A percentile compares a stretch with the other conserved stretches of the same genome.
Evolutionary conservation across 37 sponge, comb jelly and placozoan genomes (phyloP).

Genomic region (Crambe crambe): DNA sequence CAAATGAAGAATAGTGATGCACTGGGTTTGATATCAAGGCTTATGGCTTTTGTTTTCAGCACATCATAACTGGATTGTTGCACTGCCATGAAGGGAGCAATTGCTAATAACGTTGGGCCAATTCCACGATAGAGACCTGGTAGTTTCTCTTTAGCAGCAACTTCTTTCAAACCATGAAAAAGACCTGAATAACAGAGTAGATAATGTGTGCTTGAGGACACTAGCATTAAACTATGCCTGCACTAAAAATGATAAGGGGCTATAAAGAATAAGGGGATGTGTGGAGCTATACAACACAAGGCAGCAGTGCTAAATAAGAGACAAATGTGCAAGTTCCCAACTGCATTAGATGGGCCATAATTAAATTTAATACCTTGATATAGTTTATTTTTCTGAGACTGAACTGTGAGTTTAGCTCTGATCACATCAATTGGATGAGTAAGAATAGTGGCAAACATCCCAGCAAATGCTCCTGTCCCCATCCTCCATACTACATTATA

Average conservation of each 20-base stretch:
- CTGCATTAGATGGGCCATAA: too few relatives aligned
- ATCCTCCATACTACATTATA: conserved; percentile 44
- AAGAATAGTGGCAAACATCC: conserved; percentile 48
- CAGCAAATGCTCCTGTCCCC: conserved; percentile 61
- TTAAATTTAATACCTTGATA: too few relatives aligned
- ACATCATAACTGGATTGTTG: conserved; percentile 77
- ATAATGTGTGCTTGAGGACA: conserved; percentile 2
- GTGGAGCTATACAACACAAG: neutral
- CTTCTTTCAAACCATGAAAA: conserved; percentile 27
- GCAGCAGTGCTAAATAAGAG: too few relatives aligned
- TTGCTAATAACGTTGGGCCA: conserved; percentile 67
- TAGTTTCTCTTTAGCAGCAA: conserved; percentile 25
- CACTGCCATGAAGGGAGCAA: conserved; percentile 76
- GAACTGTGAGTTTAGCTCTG: conserved; percentile 66
- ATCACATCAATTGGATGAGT: conserved; percentile 82
- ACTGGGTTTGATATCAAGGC: conserved; percentile 20
- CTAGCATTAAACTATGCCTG: neutral
- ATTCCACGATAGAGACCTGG: conserved; percentile 63
- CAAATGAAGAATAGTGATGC: conserved; percentile 54
- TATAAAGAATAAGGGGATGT: neutral
- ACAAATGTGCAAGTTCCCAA: neutral
- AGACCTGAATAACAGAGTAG: conserved; percentile 42
- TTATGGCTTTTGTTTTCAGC: conserved; percentile 43
- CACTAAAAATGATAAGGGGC: neutral
- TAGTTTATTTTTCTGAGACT: conserved; percentile 17